phyloP scores from a whole-genome alignment of 2,113 vertebrate species.

The Vidua chalybeata region DNA sequence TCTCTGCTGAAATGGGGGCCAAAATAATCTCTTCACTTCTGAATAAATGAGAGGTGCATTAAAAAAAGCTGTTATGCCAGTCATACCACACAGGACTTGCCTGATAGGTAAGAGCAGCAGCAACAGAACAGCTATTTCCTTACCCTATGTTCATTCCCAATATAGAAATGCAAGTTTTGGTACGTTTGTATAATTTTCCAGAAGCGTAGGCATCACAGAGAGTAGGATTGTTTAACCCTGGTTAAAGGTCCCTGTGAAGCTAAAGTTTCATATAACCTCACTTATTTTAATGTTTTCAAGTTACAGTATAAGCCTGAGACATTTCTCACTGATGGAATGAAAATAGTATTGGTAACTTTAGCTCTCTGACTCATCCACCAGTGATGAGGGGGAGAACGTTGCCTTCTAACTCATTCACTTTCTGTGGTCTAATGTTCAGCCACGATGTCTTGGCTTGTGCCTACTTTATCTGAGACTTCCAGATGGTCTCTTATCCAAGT shows the following conservation, averaged over 20 bases:
- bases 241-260: background rate
- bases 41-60: background rate
- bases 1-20: background rate
- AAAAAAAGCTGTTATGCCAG: background rate
- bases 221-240: background rate
- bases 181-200: background rate
- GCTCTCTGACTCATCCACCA: constrained; percentile 41
- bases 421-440: constrained; percentile 45
- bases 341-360: constrained; percentile 37
- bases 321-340: constrained; percentile 1
- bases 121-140: background rate
- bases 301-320: background rate
- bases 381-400: background rate
- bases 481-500: constrained; percentile 18
- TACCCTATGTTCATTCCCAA: background rate
- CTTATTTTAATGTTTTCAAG: background rate
- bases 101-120: background rate
- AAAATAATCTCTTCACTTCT: background rate
- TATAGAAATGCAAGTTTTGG: background rate
- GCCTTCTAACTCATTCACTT: constrained; percentile 26
- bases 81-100: background rate
- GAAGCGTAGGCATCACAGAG: background rate
- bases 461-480: constrained; percentile 28
- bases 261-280: constrained; percentile 7
- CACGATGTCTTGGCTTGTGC: constrained; percentile 13